Conservation (phyloP, 2,113 vertebrate genomes). For the Echinops telfairi region DNA sequence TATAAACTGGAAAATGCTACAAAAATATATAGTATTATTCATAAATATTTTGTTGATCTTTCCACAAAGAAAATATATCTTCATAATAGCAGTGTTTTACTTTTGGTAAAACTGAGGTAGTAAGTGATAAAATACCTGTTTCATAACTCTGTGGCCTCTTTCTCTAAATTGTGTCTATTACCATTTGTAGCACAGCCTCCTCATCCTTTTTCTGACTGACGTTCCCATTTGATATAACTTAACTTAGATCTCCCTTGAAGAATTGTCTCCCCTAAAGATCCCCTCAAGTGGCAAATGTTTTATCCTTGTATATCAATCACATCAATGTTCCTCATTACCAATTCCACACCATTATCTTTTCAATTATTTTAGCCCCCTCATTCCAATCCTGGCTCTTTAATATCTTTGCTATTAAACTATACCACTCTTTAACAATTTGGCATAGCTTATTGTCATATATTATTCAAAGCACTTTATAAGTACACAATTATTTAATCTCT, state of each 20-base stretch:
- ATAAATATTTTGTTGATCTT: slow-evolving; percentile 34
- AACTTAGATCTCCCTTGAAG: not conserved
- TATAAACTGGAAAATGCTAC: slow-evolving; percentile 24
- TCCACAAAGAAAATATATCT: not conserved
- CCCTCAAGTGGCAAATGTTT: not conserved
- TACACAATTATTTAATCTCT: not conserved
- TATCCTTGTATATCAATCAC: not conserved
- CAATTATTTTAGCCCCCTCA: not conserved
- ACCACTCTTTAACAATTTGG: not conserved
- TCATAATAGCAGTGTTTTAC: slow-evolving; percentile 24
- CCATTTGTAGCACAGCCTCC: not conserved
- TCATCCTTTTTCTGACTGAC: not conserved
- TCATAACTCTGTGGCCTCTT: not conserved
- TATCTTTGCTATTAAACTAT: not conserved
- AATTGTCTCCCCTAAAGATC: not conserved
- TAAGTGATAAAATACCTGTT: not conserved
- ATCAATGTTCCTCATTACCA: not conserved
- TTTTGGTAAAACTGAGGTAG: slow-evolving; percentile 26
- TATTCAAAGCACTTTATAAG: not conserved
- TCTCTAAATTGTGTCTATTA: not conserved
- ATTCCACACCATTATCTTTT: not conserved
- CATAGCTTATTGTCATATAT: not conserved
- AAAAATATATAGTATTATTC: slow-evolving; percentile 30
- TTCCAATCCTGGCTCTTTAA: not conserved
- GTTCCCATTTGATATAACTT: slow-evolving; percentile 28